Base-by-base conservation (phyloP, 2,888 invertebrate species). In the Criorhina ranunculi region DNA sequence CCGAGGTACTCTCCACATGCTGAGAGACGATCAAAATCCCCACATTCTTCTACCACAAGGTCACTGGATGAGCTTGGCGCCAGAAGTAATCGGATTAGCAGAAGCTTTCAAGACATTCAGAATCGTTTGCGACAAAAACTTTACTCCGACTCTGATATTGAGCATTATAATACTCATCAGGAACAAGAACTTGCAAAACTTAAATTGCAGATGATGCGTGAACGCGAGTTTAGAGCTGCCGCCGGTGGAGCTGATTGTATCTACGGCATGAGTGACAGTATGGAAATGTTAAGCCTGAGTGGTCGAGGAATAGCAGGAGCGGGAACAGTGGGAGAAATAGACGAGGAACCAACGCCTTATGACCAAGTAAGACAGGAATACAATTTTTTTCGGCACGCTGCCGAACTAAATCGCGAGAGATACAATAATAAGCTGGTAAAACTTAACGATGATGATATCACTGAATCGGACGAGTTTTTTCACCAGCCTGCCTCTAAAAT, bases 391-490 rank as follows among this genome's bases (percentile, higher is more conserved):
- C 88, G 88, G 69, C 87, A 87, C 57, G 88, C 88, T 55, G 89
- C 88, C 77, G 88, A 88, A 73, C 44, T 88, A 67, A 88, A 88
- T 59, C 86, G 88, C 42, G 88, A 88, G 60, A 81, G 87, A 11
- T 88, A 87, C 33, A 73, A 49, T 5, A 67, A 6, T 29, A 59
- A 31, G 15, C 29, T 76, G 11, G 67, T 57, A 1, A 87, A 86
- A 9, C 29, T 87, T 3, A 75, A 87, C 59, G 44, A 86, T 55
- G 46, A 83, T 12, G 67, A 87, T n/a, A 60, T 87, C 9, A 59
- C 60, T 9, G 87, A 85, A 2, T 75, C 87, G 11, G 87, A 86
- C 12, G 83, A 89, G 91, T 89, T 91, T 93, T 89, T 90, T 92
- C 90, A 88, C 57, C 88, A 89, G 87, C 75, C 88, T 42, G 90